Evolutionary conservation across 2,888 invertebrate species (phyloP), one percentile per base, ranked within the genome.

Genomic region (Cantharis rufa): DNA sequence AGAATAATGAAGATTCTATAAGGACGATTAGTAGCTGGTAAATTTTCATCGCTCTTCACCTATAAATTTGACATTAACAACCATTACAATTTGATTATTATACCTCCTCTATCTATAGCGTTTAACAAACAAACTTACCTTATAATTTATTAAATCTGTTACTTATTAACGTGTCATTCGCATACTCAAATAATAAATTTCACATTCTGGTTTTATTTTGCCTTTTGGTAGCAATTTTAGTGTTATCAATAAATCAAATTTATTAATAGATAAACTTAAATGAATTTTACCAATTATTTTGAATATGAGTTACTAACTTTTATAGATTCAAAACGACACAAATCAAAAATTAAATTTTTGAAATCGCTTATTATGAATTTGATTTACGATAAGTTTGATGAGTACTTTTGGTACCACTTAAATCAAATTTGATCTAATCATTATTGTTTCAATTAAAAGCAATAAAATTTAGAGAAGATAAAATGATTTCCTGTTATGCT

Each of bases 41-140:
- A 66, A 66, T 66, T 66, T 66, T 15, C 64, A 66, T 66, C 64
- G 64, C 64, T 66, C 64, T 66, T 66, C 24, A 66, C 24, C 18
- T 66, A 21, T 15, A 48, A 48, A 48, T 66, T 66, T 66, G 64
- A 66, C 64, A 24, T 66, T 66, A 66, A 66, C 64, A 66, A 66
- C 18, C 64, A 66, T 66, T 48, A 48, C 48, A 48, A 48, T 48
- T 66, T 18, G 21, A 66, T 66, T 66, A 24, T 66, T 66, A 66
- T 21, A 18, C 15, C 64, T 21, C n/a, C 9, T 66, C n/a, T 66
- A 48, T 48, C 48, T 48, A 48, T 48, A 48, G n/a, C 48, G n/a
- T 48, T n/a, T 48, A 48, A 48, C 48, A 48, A 48, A 48, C 48
- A n/a, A 48, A 48, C 48, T 48, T 48, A 48, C 48, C 48, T 48